Percentiles rank a stretch among this genome's conserved stretches.
Evolutionary conservation across 2,113 vertebrate genomes (phyloP).

Genomic region (Electrona antarctica): DNA sequence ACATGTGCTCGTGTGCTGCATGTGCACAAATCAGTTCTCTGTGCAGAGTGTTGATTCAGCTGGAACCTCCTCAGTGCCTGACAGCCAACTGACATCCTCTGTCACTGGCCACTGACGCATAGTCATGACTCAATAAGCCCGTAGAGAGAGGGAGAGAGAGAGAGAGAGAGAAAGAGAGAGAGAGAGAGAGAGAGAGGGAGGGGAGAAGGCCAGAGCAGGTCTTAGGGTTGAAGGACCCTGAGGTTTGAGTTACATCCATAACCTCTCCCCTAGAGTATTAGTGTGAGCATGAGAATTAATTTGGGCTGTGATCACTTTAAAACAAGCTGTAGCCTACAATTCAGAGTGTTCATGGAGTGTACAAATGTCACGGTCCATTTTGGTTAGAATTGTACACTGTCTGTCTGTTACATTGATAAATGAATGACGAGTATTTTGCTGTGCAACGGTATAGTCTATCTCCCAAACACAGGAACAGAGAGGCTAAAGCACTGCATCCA

Average conservation of each 20-base stretch:
- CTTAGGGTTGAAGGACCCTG: conserved; percentile 33
- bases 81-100: conserved; percentile 75
- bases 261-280: conserved; percentile 48
- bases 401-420: no score
- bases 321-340: not conserved
- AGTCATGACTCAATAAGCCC: conserved; percentile 78
- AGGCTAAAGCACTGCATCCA: not conserved
- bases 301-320: conserved; percentile 38
- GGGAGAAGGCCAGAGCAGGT: conserved; percentile 50
- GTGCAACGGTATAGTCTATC: conserved; percentile 35
- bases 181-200: not conserved
- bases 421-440: no score
- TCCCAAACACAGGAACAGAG: conserved; percentile 18
- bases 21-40: conserved; percentile 20
- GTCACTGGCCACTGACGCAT: conserved; percentile 59
- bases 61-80: conserved; percentile 65
- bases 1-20: conserved; percentile 15
- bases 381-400: no score
- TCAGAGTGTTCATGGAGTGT: no score
- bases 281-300: conserved; percentile 63
- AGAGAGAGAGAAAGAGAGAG: conserved; percentile 4
- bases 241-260: conserved; percentile 55
- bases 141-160: conserved; percentile 13
- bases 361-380: no score
- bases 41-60: conserved; percentile 77